Evolutionary conservation across 2,888 invertebrate species (phyloP).

Genomic region (Philereme vetulata): DNA sequence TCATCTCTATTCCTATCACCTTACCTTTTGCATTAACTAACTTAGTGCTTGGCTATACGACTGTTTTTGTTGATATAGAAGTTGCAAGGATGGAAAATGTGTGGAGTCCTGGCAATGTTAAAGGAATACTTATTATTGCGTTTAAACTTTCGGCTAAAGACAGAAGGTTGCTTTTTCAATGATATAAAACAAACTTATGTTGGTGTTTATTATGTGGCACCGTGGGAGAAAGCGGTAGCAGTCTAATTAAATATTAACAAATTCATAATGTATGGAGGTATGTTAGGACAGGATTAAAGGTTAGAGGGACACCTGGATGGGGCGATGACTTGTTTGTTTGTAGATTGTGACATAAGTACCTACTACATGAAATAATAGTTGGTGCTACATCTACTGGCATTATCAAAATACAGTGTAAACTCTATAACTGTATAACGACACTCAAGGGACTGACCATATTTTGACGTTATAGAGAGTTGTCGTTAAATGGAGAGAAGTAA

Average conservation of each 20-base stretch:
- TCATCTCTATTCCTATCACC: conserved; percentile 11
- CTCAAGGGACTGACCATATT: too few relatives aligned
- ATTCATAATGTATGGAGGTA: conserved; percentile 57
- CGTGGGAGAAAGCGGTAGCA: conserved; percentile 71
- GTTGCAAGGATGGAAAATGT: too few relatives aligned
- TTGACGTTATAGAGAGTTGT: too few relatives aligned
- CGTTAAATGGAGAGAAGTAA: too few relatives aligned
- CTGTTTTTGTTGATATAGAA: too few relatives aligned
- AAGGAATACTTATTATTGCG: conserved; percentile 8
- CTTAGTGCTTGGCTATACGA: too few relatives aligned
- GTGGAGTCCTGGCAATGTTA: conserved; percentile 33
- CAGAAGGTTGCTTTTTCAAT: conserved; percentile 34
- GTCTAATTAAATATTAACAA: conserved; percentile 76
- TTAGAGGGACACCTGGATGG: conserved; percentile 66
- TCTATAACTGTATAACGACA: too few relatives aligned
- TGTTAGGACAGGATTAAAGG: conserved; percentile 56
- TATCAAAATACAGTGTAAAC: too few relatives aligned
- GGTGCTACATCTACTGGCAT: too few relatives aligned
- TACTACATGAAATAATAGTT: not conserved
- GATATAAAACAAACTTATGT: conserved; percentile 1
- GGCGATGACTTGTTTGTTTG: conserved; percentile 32
- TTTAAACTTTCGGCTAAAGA: conserved; percentile 11
- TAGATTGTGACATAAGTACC: not conserved
- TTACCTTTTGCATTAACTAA: conserved; percentile 13
- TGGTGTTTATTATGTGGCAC: conserved; percentile 44